Evolutionary conservation across 2,113 vertebrate species (phyloP).

Genomic region (Dicerorhinus sumatrensis): DNA sequence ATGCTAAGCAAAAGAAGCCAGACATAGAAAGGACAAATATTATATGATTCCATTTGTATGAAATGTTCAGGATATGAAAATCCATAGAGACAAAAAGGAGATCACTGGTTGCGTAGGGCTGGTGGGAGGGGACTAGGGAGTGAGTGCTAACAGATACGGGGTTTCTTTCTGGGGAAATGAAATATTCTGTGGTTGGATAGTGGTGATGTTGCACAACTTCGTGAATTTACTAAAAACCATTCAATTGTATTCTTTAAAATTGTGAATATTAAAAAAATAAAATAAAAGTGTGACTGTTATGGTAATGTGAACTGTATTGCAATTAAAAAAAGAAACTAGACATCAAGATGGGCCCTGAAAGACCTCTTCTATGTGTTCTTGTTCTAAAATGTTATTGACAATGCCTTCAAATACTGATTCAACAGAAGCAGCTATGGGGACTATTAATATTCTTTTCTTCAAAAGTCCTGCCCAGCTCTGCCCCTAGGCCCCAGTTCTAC

Average conservation of each 20-base stretch:
- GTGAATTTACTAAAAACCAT: neutral
- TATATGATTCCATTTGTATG: neutral
- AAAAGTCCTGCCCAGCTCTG: neutral
- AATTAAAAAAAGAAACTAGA: neutral
- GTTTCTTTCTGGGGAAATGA: neutral
- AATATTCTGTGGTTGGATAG: neutral
- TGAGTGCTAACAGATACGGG: neutral
- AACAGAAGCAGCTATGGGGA: neutral
- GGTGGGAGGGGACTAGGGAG: fast-evolving
- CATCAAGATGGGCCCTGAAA: neutral
- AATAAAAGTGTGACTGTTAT: neutral
- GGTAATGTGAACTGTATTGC: neutral
- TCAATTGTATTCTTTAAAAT: neutral
- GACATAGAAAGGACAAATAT: neutral
- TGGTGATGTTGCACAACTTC: neutral
- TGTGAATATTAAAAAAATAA: neutral
- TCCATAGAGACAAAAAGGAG: neutral
- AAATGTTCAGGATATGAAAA: neutral
- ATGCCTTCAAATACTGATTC: neutral
- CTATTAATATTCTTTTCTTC: neutral
- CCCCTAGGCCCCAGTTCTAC: neutral
- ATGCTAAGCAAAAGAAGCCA: neutral
- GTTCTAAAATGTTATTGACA: neutral
- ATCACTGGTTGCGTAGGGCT: too few species aligned
- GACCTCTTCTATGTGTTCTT: neutral